Evolutionary conservation across 64 coral and sea anemone genomes (phyloP).

Genomic region (Trachythela sp.): DNA sequence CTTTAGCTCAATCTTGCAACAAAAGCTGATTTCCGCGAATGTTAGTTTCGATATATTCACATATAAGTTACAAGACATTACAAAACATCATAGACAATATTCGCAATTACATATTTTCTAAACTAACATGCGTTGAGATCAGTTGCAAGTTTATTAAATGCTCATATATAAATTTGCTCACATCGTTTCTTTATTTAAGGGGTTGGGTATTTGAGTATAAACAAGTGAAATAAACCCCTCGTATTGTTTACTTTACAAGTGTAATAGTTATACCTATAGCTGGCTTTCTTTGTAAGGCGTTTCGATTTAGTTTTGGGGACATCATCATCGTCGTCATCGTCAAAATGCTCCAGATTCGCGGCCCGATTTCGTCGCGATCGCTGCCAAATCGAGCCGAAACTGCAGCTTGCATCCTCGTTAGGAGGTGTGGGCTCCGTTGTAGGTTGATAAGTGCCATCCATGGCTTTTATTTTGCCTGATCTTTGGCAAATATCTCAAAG

Average conservation of each 20-base stretch:
- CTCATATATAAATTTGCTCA: neutral
- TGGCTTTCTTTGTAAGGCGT: neutral
- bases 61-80: no score
- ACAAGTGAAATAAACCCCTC: neutral
- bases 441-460: conserved; percentile 4
- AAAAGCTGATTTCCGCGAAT: no score
- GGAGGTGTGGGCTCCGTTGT: neutral
- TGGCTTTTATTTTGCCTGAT: neutral
- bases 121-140: no score
- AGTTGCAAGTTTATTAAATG: neutral
- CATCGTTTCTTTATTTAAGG: no score
- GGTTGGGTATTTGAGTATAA: neutral
- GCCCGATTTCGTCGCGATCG: neutral
- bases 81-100: no score
- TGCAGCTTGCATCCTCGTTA: neutral
- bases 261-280: neutral
- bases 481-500: neutral
- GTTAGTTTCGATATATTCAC: no score
- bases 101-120: no score
- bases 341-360: neutral
- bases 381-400: neutral
- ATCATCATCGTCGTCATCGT: neutral
- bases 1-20: no score
- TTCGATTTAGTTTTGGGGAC: neutral
- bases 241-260: neutral